phyloP scores from a whole-genome alignment of 2,797 vertebrate genomes.

The Xiphorhynchus erythropygius region DNA sequence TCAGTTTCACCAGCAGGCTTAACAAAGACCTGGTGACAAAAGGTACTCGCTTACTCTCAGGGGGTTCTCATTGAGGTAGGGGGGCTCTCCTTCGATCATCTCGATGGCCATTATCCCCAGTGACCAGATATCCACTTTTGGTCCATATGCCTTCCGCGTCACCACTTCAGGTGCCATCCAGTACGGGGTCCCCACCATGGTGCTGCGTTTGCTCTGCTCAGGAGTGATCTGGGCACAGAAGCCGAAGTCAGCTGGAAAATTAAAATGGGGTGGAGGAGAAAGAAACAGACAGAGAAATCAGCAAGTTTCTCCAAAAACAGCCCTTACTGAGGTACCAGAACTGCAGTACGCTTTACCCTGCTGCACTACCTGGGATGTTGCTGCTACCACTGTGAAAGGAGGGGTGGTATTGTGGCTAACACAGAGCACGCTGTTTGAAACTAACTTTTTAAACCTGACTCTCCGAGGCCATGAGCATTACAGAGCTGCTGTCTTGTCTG shows the following conservation, averaged over 20 bases:
- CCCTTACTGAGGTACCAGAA: background rate
- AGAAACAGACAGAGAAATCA: background rate
- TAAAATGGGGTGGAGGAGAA: background rate
- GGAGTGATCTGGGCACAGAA: constrained; percentile 98
- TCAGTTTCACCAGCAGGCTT: background rate
- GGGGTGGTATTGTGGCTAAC: background rate
- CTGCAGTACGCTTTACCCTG: background rate
- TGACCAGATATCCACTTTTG: constrained; percentile 97
- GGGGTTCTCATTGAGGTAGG: constrained; percentile 95
- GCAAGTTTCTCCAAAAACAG: background rate
- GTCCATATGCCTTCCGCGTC: constrained; percentile 91
- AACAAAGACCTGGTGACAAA: background rate
- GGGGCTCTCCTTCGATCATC: constrained; percentile 96
- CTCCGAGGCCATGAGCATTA: background rate
- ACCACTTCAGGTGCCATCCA: constrained; percentile 98
- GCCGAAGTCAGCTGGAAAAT: constrained; percentile 88
- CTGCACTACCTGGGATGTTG: background rate
- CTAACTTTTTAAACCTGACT: background rate
- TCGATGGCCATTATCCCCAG: constrained; percentile 97
- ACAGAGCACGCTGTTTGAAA: background rate
- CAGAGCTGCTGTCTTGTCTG: background rate
- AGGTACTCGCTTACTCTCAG: constrained; percentile 82
- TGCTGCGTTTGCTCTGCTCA: constrained; percentile 95
- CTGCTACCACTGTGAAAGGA: background rate
- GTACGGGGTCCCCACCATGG: constrained; percentile 95